These are phyloP conservation scores for Telmatochromis brachygnathus DNA, from an alignment of 2,113 vertebrate genomes.

Conservation along the genomic window DNA sequence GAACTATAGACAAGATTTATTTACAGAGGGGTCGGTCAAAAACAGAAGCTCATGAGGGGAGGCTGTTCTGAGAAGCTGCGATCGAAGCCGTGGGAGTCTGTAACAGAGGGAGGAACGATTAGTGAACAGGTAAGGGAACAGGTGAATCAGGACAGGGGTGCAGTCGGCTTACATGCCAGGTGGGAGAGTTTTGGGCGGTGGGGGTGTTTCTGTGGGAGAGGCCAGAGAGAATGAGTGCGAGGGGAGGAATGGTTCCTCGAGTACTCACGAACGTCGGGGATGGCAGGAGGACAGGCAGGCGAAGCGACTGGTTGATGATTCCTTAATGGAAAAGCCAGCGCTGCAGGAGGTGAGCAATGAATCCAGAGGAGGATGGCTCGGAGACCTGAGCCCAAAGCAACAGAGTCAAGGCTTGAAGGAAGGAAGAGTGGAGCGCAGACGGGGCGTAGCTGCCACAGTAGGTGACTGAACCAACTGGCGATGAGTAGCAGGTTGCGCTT, in stretches of 20 bases:
- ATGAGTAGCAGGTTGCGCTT: not conserved
- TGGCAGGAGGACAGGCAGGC: not conserved
- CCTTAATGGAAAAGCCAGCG: not conserved
- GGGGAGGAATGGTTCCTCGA: not conserved
- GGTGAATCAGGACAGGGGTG: not conserved
- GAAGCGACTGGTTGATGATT: not conserved
- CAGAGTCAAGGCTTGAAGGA: not conserved
- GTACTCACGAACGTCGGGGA: fast-evolving
- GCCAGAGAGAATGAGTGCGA: not conserved
- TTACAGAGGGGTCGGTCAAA: not conserved
- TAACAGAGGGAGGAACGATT: not conserved
- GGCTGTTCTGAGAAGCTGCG: not conserved
- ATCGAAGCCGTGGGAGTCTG: not conserved
- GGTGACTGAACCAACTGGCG: not conserved
- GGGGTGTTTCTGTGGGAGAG: not conserved
- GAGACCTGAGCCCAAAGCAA: not conserved
- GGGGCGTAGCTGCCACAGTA: not conserved
- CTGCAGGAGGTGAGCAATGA: not conserved
- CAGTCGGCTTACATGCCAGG: not conserved
- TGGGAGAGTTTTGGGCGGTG: not conserved
- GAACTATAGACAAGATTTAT: not conserved
- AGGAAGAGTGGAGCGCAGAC: not conserved
- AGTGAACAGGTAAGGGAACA: not conserved
- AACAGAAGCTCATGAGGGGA: not conserved
- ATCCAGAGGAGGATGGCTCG: not conserved